A percentile compares a stretch with the other conserved stretches of the same genome.
phyloP scores from a whole-genome alignment of 2,797 vertebrate genomes.

The Vespertilio murinus region DNA sequence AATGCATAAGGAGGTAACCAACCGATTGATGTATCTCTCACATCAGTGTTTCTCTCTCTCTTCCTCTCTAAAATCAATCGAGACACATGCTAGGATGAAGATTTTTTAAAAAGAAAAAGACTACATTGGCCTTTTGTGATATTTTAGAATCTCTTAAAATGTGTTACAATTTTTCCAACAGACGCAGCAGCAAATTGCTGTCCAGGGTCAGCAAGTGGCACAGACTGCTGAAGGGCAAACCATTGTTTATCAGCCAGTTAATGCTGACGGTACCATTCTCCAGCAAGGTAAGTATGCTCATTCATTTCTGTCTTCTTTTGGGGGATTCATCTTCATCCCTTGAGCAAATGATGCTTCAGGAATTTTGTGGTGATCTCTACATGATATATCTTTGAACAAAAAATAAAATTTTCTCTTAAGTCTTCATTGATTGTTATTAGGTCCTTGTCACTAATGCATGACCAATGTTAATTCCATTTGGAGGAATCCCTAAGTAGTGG shows the following conservation, averaged over 20 bases:
- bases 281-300: conserved; percentile 90
- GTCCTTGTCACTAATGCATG: background rate
- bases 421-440: background rate
- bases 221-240: conserved; percentile 99
- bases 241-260: conserved; percentile 99
- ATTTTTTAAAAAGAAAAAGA: background rate
- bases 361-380: background rate
- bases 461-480: background rate
- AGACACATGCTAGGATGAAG: background rate
- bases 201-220: conserved; percentile 98
- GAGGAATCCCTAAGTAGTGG: background rate
- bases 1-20: background rate
- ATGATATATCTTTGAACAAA: background rate
- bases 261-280: conserved; percentile 96
- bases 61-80: background rate
- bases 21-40: background rate
- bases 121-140: background rate
- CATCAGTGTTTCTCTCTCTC: background rate
- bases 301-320: background rate
- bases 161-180: conserved; percentile 76
- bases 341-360: background rate
- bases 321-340: background rate
- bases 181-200: conserved; percentile 95
- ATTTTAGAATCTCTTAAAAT: background rate
- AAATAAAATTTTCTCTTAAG: background rate